Conservation (phyloP, 2,113 vertebrate genomes). For the Seriola aureovittata region DNA sequence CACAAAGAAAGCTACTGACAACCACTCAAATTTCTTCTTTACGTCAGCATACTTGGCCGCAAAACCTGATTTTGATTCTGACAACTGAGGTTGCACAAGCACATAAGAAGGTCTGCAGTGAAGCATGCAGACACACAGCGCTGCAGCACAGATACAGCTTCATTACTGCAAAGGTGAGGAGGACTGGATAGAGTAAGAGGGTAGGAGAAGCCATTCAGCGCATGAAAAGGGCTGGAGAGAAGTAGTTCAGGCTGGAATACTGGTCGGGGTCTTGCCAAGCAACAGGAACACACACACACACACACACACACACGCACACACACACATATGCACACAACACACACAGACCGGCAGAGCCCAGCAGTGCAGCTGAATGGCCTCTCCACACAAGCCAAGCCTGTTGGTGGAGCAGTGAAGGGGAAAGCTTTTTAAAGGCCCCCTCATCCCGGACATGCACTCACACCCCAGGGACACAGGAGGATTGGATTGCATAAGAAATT, state of each 20-base stretch:
- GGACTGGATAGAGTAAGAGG: neutral
- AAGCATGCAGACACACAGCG: slow-evolving; percentile 22
- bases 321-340: slow-evolving; percentile 44
- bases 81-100: slow-evolving; percentile 30
- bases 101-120: slow-evolving; percentile 36
- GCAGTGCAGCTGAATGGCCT: slow-evolving; percentile 72
- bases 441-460: slow-evolving; percentile 75
- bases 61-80: slow-evolving; percentile 42
- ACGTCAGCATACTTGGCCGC: slow-evolving; percentile 23
- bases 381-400: slow-evolving; percentile 63
- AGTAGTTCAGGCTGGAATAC: slow-evolving; percentile 53
- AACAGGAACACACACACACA: slow-evolving; percentile 40
- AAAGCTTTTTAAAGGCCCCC: slow-evolving; percentile 76
- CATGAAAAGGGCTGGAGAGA: slow-evolving; percentile 29
- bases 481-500: slow-evolving; percentile 71
- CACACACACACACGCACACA: slow-evolving; percentile 19
- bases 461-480: slow-evolving; percentile 58
- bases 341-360: slow-evolving; percentile 55
- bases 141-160: slow-evolving; percentile 19
- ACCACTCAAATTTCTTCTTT: slow-evolving; percentile 24
- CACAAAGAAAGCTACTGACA: neutral
- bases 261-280: slow-evolving; percentile 38
- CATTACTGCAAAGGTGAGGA: slow-evolving; percentile 31
- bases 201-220: neutral
- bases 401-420: slow-evolving; percentile 73